These are phyloP conservation scores for Harmothoe impar DNA, from an alignment of 2,888 invertebrate genomes.

Conservation along the genomic window DNA sequence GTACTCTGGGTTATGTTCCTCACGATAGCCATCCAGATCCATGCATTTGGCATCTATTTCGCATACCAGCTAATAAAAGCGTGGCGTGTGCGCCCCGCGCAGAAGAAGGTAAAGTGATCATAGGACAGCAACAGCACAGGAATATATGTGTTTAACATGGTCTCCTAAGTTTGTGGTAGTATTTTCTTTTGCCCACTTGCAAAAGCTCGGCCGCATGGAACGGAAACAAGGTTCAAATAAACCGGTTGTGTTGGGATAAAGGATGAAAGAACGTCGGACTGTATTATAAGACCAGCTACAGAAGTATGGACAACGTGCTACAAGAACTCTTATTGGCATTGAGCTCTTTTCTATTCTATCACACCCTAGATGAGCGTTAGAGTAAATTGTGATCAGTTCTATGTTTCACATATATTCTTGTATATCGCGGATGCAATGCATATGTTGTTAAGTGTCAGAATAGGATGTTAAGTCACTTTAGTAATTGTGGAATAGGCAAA, in stretches of 20 bases:
- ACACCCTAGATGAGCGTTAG: neutral
- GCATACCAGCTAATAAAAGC: conserved; percentile 78
- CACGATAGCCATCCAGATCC: conserved; percentile 92
- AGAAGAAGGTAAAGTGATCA: conserved; percentile 55
- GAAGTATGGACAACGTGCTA: neutral
- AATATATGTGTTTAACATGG: neutral
- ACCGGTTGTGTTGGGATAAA: conserved; percentile 19
- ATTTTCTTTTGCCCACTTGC: conserved; percentile 43
- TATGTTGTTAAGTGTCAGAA: too few relatives aligned
- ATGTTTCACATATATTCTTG: neutral
- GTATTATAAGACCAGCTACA: neutral
- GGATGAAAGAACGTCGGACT: neutral
- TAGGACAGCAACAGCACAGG: neutral
- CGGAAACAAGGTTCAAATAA: conserved; percentile 28
- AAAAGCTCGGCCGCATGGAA: conserved; percentile 45
- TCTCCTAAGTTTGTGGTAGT: conserved; percentile 47
- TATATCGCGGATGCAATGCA: too few relatives aligned
- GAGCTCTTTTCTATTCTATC: neutral
- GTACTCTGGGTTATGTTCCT: conserved; percentile 96
- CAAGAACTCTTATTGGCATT: conserved; percentile 8
- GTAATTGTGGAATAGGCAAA: too few relatives aligned
- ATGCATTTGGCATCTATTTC: conserved; percentile 81
- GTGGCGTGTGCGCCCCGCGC: conserved; percentile 73
- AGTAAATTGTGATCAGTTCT: neutral
- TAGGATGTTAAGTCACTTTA: too few relatives aligned